A percentile compares a stretch with the other conserved stretches of the same genome.
phyloP scores from a whole-genome alignment of 1,140 invertebrate species.

The Centruroides vittatus region DNA sequence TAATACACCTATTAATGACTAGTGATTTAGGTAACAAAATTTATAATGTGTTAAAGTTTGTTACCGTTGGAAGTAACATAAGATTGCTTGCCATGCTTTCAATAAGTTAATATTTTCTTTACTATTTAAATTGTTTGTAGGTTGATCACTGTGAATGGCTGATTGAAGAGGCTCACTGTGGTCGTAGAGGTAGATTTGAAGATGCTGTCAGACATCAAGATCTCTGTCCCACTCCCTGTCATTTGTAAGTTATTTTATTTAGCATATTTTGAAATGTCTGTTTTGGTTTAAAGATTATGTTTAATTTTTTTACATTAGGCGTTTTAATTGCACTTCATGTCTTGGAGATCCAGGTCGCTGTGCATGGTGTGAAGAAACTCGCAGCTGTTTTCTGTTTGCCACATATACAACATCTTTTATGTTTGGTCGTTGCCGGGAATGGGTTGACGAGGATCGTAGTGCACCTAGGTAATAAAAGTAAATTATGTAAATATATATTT shows the following conservation, averaged over 20 bases:
- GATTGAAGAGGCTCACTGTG: constrained; percentile 64
- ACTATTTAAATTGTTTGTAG: not conserved
- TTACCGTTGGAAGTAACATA: too few species aligned
- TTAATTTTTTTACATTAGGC: constrained; percentile 25
- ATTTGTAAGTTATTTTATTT: constrained; percentile 22
- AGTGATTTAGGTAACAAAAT: not conserved
- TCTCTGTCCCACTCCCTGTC: constrained; percentile 27
- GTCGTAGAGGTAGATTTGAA: constrained; percentile 48
- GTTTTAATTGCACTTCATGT: constrained; percentile 63
- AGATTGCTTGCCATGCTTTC: not conserved
- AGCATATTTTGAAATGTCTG: not conserved
- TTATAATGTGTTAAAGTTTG: not conserved
- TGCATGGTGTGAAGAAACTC: constrained; percentile 84
- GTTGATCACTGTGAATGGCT: constrained; percentile 66
- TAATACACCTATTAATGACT: not conserved
- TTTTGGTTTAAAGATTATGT: not conserved
- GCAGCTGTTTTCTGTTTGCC: constrained; percentile 82
- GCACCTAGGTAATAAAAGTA: constrained; percentile 6
- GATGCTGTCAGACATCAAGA: constrained; percentile 19
- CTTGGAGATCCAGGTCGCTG: constrained; percentile 70
- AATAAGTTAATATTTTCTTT: not conserved
- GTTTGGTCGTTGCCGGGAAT: constrained; percentile 79
- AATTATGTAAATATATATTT: not conserved
- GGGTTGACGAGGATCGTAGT: constrained; percentile 51
- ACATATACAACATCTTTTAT: constrained; percentile 88